Evolutionary conservation across 2,113 vertebrate genomes (phyloP), one percentile per base, ranked within the genome.

Genomic region (Ursus arctos): DNA sequence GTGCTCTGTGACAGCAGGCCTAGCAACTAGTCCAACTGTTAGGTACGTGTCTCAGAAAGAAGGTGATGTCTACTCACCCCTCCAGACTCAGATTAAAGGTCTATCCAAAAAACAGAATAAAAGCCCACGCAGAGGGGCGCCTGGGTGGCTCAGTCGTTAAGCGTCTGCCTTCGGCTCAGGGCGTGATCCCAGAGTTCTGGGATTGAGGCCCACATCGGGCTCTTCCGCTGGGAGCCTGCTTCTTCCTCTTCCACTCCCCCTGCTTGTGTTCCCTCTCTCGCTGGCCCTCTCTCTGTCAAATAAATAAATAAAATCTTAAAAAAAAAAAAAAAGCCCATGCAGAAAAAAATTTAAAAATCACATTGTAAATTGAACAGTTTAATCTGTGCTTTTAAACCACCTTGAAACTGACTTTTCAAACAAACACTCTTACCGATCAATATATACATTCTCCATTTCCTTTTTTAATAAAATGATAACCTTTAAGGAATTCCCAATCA

Each of bases 351-450:
- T 55, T 3, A 55, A 55, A 91, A 81, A 55, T 40, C 74, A 31
- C 11, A 55, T 33, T 69, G 61, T 69, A 55, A 67, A 53, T 87
- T 72, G 24, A 72, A 40, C 33, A 31, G 65, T 49, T 72, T 72
- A n/a, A 72, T 36, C 49, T 55, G 10, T 40, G 67, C 85, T 88
- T n/a, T 14, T 51, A 53, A 36, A 69, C 13, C 47, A 53, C 53
- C 84, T 36, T 87, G 53, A 71, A 87, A 22, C 84, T 53, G 84
- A 87, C 84, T 76, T 74, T 88, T 26, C 21, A 89, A 76, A 87
- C 33, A 65, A 91, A 49, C 28, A 59, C 43, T 43, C 43, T 72
- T 51, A 26, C 51, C 16, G 40, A 72, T 61, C 19, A 40, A 63
- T 51, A 59, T 13, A 53, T 82, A 82, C 55, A 63, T 63, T 82